phyloP scores from a whole-genome alignment of 2,797 vertebrate species.

The Decapterus maruadsi region DNA sequence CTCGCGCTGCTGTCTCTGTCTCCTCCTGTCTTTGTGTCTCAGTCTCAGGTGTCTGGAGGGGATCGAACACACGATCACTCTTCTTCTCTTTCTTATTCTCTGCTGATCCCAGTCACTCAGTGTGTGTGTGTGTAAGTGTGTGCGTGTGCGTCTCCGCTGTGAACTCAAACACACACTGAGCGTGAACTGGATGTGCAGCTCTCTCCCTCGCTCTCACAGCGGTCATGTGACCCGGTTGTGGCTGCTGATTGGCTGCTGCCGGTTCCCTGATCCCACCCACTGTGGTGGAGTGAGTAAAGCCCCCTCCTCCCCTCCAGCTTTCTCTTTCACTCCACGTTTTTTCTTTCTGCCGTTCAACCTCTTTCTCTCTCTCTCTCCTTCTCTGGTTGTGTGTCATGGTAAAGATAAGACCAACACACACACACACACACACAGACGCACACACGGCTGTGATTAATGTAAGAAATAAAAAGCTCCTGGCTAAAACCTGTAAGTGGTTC shows the following conservation, averaged over 20 bases:
- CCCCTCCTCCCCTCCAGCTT: conserved; percentile 67
- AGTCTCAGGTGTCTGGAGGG: conserved; percentile 44
- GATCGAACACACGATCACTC: conserved; percentile 39
- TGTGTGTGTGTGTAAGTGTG: neutral
- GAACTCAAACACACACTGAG: conserved; percentile 76
- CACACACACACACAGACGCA: conserved; percentile 29
- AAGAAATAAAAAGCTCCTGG: too few relatives aligned
- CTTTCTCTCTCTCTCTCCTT: conserved; percentile 39
- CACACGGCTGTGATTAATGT: conserved; percentile 2
- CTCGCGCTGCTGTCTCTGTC: conserved; percentile 62
- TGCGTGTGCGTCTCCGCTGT: conserved; percentile 46
- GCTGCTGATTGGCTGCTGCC: conserved; percentile 73
- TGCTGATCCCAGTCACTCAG: conserved; percentile 48
- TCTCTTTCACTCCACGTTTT: conserved; percentile 60
- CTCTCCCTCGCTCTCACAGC: conserved; percentile 49
- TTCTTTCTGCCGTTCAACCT: conserved; percentile 17
- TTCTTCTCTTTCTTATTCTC: conserved; percentile 43
- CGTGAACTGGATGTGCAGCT: conserved; percentile 69
- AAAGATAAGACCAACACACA: conserved; percentile 16
- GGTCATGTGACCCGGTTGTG: conserved; percentile 80
- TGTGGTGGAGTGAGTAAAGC: conserved; percentile 72
- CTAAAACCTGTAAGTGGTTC: too few relatives aligned
- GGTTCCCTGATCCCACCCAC: conserved; percentile 67
- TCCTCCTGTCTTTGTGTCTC: conserved; percentile 37
- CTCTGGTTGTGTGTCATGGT: conserved; percentile 36